These are phyloP conservation scores for Cremastobaeus sp. DNA, from an alignment of 2,888 invertebrate species.

Conservation along the genomic window DNA sequence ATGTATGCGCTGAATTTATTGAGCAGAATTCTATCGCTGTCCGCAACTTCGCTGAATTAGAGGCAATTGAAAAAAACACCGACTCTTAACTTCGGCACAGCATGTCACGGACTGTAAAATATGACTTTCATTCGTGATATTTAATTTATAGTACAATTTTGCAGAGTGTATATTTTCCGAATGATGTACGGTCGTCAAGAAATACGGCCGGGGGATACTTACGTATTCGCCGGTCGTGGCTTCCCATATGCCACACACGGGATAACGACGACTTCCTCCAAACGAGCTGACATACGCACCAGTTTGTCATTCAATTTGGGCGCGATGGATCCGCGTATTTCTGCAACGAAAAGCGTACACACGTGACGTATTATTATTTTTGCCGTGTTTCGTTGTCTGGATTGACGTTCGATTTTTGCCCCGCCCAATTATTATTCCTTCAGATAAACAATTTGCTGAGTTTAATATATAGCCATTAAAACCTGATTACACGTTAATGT, in stretches of 20 bases:
- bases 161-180: constrained; percentile 43
- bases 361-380: constrained; percentile 23
- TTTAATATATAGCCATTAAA: too few relatives aligned
- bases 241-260: constrained; percentile 83
- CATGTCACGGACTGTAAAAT: constrained; percentile 10
- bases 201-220: constrained; percentile 63
- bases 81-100: not conserved
- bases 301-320: constrained; percentile 81
- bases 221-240: constrained; percentile 82
- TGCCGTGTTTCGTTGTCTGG: too few relatives aligned
- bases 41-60: too few relatives aligned
- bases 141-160: constrained; percentile 53
- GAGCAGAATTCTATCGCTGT: too few relatives aligned
- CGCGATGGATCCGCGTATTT: constrained; percentile 80
- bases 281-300: constrained; percentile 78
- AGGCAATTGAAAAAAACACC: constrained; percentile 1
- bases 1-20: too few relatives aligned
- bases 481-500: too few relatives aligned
- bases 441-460: too few relatives aligned
- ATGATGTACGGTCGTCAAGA: constrained; percentile 33
- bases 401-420: too few relatives aligned
- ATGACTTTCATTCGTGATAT: constrained; percentile 36
- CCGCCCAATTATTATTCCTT: too few relatives aligned
- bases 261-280: constrained; percentile 81
- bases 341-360: constrained; percentile 70